Conservation (phyloP, 2,797 vertebrate genomes). For the Nyctibius grandis region DNA sequence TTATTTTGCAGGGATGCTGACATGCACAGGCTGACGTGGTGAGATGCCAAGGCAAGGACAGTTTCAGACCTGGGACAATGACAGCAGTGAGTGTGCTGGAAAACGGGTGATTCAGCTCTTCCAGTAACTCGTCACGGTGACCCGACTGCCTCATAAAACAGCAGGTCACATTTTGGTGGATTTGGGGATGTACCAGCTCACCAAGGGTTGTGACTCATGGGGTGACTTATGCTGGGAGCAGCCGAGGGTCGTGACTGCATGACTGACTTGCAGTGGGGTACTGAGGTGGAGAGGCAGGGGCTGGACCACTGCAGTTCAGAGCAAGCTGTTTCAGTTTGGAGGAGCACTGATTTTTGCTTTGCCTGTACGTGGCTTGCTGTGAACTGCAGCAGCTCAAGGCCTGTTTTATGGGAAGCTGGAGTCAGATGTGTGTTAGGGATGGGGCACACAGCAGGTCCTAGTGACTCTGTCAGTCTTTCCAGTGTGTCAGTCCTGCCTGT, state of each 20-base stretch:
- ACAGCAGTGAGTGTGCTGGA: neutral
- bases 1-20: neutral
- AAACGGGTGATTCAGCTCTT: neutral
- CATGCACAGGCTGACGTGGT: neutral
- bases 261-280: too few species aligned
- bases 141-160: neutral
- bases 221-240: neutral
- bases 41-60: neutral
- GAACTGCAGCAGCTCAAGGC: neutral
- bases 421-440: fast-evolving
- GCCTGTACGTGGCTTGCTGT: neutral
- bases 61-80: neutral
- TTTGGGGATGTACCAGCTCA: neutral
- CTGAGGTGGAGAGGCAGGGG: neutral
- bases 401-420: neutral
- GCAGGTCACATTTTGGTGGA: neutral
- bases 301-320: neutral
- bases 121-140: neutral
- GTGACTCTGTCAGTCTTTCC: neutral
- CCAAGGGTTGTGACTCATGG: neutral
- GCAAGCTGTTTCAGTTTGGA: neutral
- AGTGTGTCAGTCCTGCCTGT: neutral
- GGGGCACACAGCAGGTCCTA: neutral
- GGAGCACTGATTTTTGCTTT: neutral
- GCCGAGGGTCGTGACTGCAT: neutral